phyloP scores from a whole-genome alignment of 2,797 vertebrate species.

The Serranus cabrilla region DNA sequence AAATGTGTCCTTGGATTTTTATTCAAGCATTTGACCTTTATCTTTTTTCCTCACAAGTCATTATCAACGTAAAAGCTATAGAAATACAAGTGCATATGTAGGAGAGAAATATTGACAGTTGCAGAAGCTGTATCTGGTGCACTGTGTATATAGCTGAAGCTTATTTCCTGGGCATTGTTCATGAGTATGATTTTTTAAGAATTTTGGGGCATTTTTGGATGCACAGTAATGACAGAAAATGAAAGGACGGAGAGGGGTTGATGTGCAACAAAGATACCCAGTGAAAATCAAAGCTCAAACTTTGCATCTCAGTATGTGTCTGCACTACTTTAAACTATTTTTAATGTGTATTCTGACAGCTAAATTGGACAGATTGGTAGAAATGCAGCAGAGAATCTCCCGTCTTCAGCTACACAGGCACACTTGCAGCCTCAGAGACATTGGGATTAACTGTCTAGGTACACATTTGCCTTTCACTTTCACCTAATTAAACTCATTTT shows the following conservation, averaged over 20 bases:
- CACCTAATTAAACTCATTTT: conserved; percentile 53
- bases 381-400: conserved; percentile 1
- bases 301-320: neutral
- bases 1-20: too few relatives aligned
- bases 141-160: too few relatives aligned
- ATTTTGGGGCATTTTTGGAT: neutral
- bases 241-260: neutral
- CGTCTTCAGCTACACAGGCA: neutral
- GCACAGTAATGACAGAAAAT: neutral
- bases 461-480: conserved; percentile 32
- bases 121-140: too few relatives aligned
- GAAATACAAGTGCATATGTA: too few relatives aligned
- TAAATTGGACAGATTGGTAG: neutral
- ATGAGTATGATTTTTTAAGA: neutral
- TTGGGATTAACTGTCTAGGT: neutral
- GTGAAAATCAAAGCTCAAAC: neutral
- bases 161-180: too few relatives aligned
- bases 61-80: too few relatives aligned
- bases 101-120: too few relatives aligned
- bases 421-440: neutral
- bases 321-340: neutral
- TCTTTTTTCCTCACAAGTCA: too few relatives aligned
- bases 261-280: neutral
- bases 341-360: neutral
- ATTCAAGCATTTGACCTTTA: too few relatives aligned